Evolutionary conservation across 2,113 vertebrate species (phyloP), one percentile per base, ranked within the genome.

Genomic region (Circaetus gallicus): DNA sequence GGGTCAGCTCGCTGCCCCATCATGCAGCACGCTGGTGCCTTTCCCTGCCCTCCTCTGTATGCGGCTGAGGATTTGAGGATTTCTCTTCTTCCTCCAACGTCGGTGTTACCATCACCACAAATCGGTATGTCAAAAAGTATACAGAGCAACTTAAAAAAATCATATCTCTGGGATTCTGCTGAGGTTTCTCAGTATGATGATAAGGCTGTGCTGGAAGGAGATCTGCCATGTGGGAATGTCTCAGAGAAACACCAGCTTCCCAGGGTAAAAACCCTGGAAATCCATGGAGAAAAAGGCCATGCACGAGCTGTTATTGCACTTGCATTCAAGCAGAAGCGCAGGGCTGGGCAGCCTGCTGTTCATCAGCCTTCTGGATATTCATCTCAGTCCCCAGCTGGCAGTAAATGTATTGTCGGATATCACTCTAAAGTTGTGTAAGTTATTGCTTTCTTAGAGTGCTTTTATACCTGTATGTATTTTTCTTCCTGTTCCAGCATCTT

Each of bases 321-420:
- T 69, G 56, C 69, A 52, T 79, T 81, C 38, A 63, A 94, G 89
- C 80, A 92, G 82, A 93, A 91, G 87, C 17, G 1, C 56, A 76
- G 71, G 59, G 86, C 71, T 79, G 83, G 72, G 88, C 78, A 85
- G 79, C 79, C 81, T 96, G 52, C 69, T 86, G 73, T 96, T 95
- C 59, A 7, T 91, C 95, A 97, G 89, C 89, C 92, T 79, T 49
- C 83, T 95, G 82, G 50, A 85, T 93, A 96, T 94, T 96, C 92
- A 77, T 84, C 92, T 78, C 61, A 70, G 82, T 89, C 90, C 90
- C 97, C 73, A 93, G 90, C 97, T 97, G 97, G 77, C 96, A 97
- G 92, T 97, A 98, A 97, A 96, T 74, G 55, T 61, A 97, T 97
- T 97, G 97, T 97, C 4, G 1, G 95, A 97, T 98, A 97, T 97